A percentile compares a stretch with the other conserved stretches of the same genome.
Evolutionary conservation across 2,888 invertebrate genomes (phyloP).

Genomic region (Subacronicta megacephala): DNA sequence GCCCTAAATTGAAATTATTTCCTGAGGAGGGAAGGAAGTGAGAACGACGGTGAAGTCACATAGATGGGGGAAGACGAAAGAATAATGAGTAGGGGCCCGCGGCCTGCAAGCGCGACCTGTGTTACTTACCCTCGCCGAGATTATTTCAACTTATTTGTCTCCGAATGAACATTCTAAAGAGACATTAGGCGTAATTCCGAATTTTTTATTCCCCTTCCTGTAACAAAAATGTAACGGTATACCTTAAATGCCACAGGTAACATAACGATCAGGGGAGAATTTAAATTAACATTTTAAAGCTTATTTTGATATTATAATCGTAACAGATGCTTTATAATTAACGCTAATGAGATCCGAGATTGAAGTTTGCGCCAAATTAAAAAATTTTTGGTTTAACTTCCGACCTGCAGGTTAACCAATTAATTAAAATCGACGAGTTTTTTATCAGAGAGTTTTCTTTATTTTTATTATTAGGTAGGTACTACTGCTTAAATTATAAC

Average conservation of each 20-base stretch:
- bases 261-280: constrained; percentile 14
- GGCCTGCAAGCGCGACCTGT: constrained; percentile 65
- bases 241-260: constrained; percentile 45
- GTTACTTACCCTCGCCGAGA: constrained; percentile 62
- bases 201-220: constrained; percentile 65
- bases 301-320: constrained; percentile 9
- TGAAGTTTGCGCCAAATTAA: constrained; percentile 8
- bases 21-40: constrained; percentile 79
- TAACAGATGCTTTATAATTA: constrained; percentile 24
- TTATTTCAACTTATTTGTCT: constrained; percentile 81
- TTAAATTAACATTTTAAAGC: constrained; percentile 14
- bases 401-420: constrained; percentile 1
- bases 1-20: constrained; percentile 80
- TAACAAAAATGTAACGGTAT: constrained; percentile 46
- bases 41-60: constrained; percentile 82
- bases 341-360: constrained; percentile 13
- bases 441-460: not conserved
- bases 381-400: constrained; percentile 3
- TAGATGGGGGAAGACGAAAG: constrained; percentile 75
- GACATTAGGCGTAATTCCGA: constrained; percentile 68
- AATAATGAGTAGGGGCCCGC: constrained; percentile 75
- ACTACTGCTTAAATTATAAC: no score
- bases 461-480: no score
- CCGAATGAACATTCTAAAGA: constrained; percentile 68
- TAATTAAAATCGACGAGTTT: not conserved